Evolutionary conservation across 1,140 invertebrate species (phyloP).

Genomic region (Drosophila bipectinata): DNA sequence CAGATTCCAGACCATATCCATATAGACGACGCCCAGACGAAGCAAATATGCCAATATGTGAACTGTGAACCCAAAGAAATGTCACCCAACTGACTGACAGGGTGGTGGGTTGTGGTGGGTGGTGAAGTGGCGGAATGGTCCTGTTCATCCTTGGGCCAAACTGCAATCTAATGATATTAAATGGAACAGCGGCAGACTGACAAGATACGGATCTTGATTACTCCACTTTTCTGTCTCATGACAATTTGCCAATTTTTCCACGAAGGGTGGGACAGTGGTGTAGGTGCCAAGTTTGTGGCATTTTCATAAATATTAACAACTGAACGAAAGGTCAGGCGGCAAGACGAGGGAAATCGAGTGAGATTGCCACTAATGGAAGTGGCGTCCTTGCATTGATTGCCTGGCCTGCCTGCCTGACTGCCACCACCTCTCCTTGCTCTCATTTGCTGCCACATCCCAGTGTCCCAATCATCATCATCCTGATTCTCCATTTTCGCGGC

Average conservation of each 20-base stretch:
- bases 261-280: not conserved
- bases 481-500: not conserved
- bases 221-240: constrained; percentile 43
- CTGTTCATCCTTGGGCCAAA: constrained; percentile 6
- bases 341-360: constrained; percentile 2
- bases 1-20: constrained; percentile 54
- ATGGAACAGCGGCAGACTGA: constrained; percentile 45
- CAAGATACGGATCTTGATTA: constrained; percentile 70
- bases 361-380: constrained; percentile 54
- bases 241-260: constrained; percentile 62
- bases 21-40: constrained; percentile 57
- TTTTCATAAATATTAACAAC: constrained; percentile 66
- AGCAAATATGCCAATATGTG: constrained; percentile 55
- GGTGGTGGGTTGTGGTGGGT: not conserved
- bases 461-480: constrained; percentile 31
- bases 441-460: not conserved
- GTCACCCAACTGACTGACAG: constrained; percentile 18
- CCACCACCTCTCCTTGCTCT: not conserved
- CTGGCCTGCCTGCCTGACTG: constrained; percentile 3
- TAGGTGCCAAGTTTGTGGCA: constrained; percentile 59
- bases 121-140: not conserved
- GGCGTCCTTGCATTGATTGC: constrained; percentile 59
- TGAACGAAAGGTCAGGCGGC: constrained; percentile 52
- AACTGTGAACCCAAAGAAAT: constrained; percentile 28
- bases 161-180: constrained; percentile 32